A percentile compares a stretch with the other conserved stretches of the same genome.
Conservation (phyloP, 1,140 invertebrate species). For the Microplitis demolitor region DNA sequence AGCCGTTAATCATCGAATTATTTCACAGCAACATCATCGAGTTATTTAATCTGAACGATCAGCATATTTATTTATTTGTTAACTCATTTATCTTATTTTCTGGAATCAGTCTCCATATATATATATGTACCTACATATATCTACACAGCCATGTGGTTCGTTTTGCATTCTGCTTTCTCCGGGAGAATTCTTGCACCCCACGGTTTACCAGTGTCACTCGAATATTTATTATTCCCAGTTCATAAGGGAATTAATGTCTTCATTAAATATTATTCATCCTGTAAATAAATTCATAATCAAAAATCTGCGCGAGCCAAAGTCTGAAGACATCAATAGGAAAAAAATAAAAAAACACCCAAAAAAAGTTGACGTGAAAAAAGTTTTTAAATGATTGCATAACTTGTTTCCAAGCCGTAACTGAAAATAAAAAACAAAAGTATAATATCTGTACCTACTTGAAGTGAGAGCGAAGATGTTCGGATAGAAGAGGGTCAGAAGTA, state of each 20-base stretch:
- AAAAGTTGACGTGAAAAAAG: background rate
- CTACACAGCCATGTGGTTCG: background rate
- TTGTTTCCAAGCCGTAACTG: no score
- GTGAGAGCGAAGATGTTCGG: no score
- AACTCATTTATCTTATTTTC: background rate
- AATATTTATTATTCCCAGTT: constrained; percentile 16
- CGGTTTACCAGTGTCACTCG: constrained; percentile 2
- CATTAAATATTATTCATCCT: constrained; percentile 22
- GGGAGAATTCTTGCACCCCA: background rate
- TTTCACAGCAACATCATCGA: background rate
- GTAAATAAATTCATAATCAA: background rate
- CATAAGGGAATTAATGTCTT: constrained; percentile 16
- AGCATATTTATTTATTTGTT: background rate
- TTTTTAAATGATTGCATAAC: no score
- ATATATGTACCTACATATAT: background rate
- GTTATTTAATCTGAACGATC: background rate
- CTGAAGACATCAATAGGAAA: background rate
- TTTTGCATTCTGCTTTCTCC: background rate
- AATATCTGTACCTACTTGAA: background rate
- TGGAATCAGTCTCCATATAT: no score
- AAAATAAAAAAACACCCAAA: no score
- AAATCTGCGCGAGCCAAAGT: background rate
- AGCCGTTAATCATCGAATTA: background rate
- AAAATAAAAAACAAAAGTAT: background rate
- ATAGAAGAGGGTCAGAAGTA: no score